Percentiles rank a stretch among this genome's conserved stretches.
Evolutionary conservation across 1,140 invertebrate species (phyloP).

Genomic region (Lasioglossum baleicum): DNA sequence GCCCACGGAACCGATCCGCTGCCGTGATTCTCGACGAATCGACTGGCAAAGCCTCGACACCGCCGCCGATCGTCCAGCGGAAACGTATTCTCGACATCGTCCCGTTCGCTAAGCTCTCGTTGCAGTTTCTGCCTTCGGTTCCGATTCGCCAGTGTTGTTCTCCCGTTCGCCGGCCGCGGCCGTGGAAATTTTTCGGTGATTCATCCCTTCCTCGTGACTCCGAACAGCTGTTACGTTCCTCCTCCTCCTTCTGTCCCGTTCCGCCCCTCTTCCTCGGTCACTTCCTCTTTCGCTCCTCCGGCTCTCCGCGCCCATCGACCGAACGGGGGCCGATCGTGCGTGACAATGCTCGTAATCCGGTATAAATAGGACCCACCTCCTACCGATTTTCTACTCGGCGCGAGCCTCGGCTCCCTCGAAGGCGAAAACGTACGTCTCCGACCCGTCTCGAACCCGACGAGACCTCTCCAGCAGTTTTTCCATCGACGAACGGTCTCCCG

Average conservation of each 20-base stretch:
- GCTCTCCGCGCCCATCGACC: neutral
- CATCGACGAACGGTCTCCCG: too few species aligned
- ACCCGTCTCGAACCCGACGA: neutral
- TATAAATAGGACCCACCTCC: conserved; percentile 44
- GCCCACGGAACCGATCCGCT: neutral
- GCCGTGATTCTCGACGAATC: too few species aligned
- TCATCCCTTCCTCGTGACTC: conserved; percentile 64
- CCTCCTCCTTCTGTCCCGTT: neutral
- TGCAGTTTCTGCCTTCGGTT: too few species aligned
- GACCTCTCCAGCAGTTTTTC: neutral
- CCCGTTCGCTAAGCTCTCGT: too few species aligned
- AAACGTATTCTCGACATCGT: neutral
- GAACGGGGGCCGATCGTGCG: conserved; percentile 11
- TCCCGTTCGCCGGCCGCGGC: neutral
- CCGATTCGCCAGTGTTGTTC: too few species aligned
- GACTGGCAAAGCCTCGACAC: too few species aligned
- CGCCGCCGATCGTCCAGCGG: neutral
- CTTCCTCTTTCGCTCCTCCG: neutral
- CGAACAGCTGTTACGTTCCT: conserved; percentile 54
- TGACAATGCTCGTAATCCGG: conserved; percentile 28
- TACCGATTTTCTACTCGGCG: neutral
- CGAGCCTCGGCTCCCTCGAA: neutral
- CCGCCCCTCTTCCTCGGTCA: neutral
- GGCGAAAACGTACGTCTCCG: too few species aligned
- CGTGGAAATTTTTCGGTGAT: conserved; percentile 74